A percentile compares a stretch with the other conserved stretches of the same genome.
Evolutionary conservation across 92 coral and sea anemone species (phyloP).

Genomic region (Porites divaricata): DNA sequence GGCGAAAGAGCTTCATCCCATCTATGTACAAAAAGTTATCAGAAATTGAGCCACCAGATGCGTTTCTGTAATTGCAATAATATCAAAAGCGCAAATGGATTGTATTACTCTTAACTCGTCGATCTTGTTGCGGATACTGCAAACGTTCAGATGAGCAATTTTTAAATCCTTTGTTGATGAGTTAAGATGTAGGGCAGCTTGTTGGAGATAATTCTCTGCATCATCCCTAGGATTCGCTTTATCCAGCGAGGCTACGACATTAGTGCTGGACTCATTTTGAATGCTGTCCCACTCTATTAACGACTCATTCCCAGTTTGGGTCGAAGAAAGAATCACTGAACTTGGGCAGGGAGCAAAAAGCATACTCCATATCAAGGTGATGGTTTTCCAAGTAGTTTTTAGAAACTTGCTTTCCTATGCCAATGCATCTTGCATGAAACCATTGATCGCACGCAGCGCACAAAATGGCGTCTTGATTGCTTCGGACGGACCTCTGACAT

Average conservation of each 20-base stretch:
- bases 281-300: too few species aligned
- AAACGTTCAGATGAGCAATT: slow-evolving; percentile 47
- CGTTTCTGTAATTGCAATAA: slow-evolving; percentile 37
- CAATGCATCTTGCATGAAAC: slow-evolving; percentile 9
- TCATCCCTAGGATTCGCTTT: too few species aligned
- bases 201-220: neutral
- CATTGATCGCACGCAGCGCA: slow-evolving; percentile 8
- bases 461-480: slow-evolving; percentile 15
- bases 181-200: slow-evolving; percentile 19
- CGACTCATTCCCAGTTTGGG: too few species aligned
- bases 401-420: neutral
- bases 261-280: too few species aligned
- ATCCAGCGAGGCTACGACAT: too few species aligned
- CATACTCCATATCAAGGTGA: neutral
- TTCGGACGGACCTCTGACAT: slow-evolving; percentile 2
- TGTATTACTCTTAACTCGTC: slow-evolving; percentile 50
- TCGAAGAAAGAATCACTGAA: slow-evolving; percentile 1
- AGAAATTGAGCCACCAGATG: too few species aligned
- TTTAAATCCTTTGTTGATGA: slow-evolving; percentile 38
- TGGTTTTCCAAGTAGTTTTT: neutral
- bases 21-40: too few species aligned
- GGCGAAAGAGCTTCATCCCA: too few species aligned
- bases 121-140: slow-evolving; percentile 53
- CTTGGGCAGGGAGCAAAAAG: slow-evolving; percentile 13
- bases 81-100: slow-evolving; percentile 19